phyloP scores from a whole-genome alignment of 2,797 vertebrate genomes.

The Parauchenoglanis punctatus region DNA sequence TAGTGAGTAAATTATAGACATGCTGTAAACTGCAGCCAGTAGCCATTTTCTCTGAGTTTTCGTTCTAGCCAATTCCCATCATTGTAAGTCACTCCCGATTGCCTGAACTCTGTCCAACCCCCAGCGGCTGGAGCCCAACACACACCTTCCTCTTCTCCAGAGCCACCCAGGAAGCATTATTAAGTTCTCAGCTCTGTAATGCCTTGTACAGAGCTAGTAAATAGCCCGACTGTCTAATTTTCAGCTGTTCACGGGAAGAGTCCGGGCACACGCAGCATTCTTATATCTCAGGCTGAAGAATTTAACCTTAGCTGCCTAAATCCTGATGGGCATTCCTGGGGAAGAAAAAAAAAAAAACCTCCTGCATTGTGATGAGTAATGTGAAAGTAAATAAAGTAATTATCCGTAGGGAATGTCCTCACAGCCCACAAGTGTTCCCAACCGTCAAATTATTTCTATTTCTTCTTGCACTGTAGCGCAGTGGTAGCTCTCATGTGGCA shows the following conservation, averaged over 20 bases:
- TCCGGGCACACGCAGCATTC: not conserved
- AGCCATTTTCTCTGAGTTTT: not conserved
- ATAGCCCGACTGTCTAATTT: not conserved
- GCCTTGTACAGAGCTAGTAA: not conserved
- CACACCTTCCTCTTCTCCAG: not conserved
- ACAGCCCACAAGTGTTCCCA: slow-evolving; percentile 33
- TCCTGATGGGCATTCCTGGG: not conserved
- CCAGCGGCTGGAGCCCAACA: not conserved
- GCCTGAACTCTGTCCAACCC: not conserved
- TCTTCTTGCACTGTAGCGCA: slow-evolving; percentile 10
- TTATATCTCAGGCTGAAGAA: not conserved
- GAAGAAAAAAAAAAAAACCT: not conserved
- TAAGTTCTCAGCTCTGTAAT: not conserved
- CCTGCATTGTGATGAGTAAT: slow-evolving; percentile 21
- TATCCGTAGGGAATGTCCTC: slow-evolving; percentile 13
- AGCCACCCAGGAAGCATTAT: slow-evolving; percentile 2
- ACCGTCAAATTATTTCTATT: slow-evolving; percentile 36
- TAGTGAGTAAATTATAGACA: slow-evolving; percentile 20
- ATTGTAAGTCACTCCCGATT: not conserved
- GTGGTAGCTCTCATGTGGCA: slow-evolving; percentile 31
- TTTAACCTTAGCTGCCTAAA: not conserved
- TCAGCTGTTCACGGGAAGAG: not conserved
- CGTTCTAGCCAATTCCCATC: not conserved
- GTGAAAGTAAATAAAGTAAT: slow-evolving; percentile 11
- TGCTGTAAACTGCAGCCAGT: not conserved